Percentiles rank a stretch among this genome's conserved stretches.
These are phyloP conservation scores for Glaucidium brasilianum DNA, from an alignment of 2,113 vertebrate genomes.

Conservation along the genomic window DNA sequence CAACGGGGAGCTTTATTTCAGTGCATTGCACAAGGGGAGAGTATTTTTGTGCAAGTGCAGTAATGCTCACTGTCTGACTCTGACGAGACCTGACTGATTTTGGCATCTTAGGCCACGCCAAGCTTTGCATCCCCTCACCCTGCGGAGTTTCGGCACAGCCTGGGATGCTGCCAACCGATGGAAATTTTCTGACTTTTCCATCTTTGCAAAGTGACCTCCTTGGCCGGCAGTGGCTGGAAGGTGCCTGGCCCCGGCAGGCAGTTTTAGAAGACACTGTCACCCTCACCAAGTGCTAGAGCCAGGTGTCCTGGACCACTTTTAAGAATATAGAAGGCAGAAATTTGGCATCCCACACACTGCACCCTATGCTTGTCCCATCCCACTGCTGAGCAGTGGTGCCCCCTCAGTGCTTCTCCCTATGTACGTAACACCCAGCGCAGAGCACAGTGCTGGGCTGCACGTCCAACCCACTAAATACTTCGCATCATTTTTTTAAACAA, in stretches of 20 bases:
- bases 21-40: neutral
- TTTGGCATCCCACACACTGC: neutral
- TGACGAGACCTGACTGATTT: neutral
- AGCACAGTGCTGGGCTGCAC: rapidly evolving
- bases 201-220: neutral
- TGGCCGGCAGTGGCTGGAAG: neutral
- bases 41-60: neutral
- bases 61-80: rapidly evolving
- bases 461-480: neutral
- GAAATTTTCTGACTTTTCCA: neutral
- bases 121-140: neutral
- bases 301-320: neutral
- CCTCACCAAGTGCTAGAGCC: neutral
- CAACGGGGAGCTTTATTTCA: neutral
- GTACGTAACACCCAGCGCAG: rapidly evolving
- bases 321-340: neutral
- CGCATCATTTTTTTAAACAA: neutral
- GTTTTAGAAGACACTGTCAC: neutral
- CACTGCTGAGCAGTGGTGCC: neutral
- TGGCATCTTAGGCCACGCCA: neutral
- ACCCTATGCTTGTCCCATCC: neutral
- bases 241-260: neutral
- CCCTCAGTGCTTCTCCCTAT: rapidly evolving
- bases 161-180: neutral
- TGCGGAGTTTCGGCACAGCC: neutral